Evolutionary conservation across 2,888 invertebrate species (phyloP).

Genomic region (Lasioglossum marginatum): DNA sequence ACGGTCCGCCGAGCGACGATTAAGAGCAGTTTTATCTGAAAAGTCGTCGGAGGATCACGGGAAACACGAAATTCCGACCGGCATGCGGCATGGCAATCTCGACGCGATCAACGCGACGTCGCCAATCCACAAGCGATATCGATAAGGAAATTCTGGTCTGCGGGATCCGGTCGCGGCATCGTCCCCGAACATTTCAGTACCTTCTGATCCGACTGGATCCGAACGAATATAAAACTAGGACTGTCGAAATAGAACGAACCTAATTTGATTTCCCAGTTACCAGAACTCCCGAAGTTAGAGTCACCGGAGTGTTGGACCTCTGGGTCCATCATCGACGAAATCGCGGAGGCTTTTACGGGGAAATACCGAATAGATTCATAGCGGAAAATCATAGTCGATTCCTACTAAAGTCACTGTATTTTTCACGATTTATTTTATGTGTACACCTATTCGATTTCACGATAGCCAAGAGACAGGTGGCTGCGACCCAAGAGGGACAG

Average conservation of each 20-base stretch:
- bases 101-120: not conserved
- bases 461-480: not conserved
- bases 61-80: slow-evolving; percentile 40
- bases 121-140: slow-evolving; percentile 22
- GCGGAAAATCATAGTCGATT: too few species aligned
- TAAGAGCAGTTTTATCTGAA: slow-evolving; percentile 46
- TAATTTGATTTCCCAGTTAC: not conserved
- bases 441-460: not conserved
- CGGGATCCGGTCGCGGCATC: not conserved
- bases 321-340: not conserved
- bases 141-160: slow-evolving; percentile 17
- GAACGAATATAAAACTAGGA: not conserved
- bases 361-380: too few species aligned
- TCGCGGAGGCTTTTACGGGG: too few species aligned
- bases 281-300: not conserved
- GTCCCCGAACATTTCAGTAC: not conserved
- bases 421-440: too few species aligned
- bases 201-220: not conserved
- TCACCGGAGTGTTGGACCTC: not conserved
- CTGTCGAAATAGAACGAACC: not conserved
- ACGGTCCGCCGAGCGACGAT: slow-evolving; percentile 41
- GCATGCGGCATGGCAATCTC: slow-evolving; percentile 9
- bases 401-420: too few species aligned
- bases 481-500: not conserved
- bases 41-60: slow-evolving; percentile 18